These are phyloP conservation scores for Ardeotis arabs DNA, from an alignment of 2,113 vertebrate species.

Conservation along the genomic window DNA sequence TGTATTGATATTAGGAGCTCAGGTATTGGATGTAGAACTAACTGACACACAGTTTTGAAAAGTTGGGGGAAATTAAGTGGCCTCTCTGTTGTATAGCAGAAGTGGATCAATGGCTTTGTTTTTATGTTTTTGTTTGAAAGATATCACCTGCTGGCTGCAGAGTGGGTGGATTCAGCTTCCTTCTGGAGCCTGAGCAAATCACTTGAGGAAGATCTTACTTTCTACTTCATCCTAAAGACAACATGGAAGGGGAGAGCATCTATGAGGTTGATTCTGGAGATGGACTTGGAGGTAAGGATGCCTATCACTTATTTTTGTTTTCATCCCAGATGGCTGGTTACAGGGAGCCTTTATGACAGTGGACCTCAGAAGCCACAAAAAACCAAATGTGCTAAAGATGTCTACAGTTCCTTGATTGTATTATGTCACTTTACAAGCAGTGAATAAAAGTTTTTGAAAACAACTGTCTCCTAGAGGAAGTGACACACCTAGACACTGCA, in stretches of 20 bases:
- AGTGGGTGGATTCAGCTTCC: constrained; percentile 41
- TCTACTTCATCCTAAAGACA: background rate
- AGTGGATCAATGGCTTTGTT: constrained; percentile 35
- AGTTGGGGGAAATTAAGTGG: background rate
- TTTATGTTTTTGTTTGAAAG: constrained; percentile 66
- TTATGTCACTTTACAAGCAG: background rate
- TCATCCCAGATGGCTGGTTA: constrained; percentile 8
- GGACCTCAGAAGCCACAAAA: background rate
- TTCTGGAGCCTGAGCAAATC: constrained; percentile 36
- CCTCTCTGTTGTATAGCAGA: background rate
- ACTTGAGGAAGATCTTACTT: constrained; percentile 6
- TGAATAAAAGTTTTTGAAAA: constrained; percentile 59
- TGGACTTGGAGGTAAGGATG: constrained; percentile 65
- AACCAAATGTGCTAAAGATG: background rate
- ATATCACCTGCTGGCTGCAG: constrained; percentile 42
- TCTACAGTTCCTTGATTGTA: constrained; percentile 27
- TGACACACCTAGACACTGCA: background rate
- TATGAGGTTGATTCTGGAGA: constrained; percentile 67
- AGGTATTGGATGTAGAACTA: background rate
- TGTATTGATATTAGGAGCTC: background rate
- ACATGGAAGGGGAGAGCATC: constrained; percentile 67
- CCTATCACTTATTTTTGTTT: background rate
- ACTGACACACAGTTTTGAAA: background rate
- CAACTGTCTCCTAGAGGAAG: background rate
- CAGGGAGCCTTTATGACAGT: background rate